Evolutionary conservation across 37 sponge, comb jelly and placozoan species (phyloP).

Genomic region (Amphimedon queenslandica): DNA sequence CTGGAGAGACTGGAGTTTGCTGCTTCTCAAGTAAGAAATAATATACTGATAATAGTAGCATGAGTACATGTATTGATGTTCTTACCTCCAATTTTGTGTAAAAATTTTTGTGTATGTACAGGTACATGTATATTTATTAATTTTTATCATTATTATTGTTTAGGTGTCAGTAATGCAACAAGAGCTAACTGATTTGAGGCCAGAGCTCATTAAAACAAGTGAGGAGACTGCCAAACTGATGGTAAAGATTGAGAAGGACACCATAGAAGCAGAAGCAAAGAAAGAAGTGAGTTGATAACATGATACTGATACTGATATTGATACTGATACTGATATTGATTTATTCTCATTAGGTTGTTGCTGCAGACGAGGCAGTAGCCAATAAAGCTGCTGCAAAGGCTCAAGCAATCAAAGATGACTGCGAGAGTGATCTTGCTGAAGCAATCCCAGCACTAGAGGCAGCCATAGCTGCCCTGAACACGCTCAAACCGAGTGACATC

Average conservation of each 20-base stretch:
- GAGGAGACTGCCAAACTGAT: conserved; percentile 91
- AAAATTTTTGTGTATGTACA: background rate
- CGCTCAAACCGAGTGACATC: conserved; percentile 96
- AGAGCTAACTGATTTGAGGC: conserved; percentile 87
- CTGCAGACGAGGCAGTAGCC: conserved; percentile 96
- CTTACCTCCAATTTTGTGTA: no score
- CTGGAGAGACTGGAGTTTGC: conserved; percentile 95
- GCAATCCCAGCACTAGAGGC: conserved; percentile 97
- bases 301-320: no score
- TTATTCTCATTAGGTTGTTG: conserved; percentile 73
- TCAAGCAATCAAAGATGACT: conserved; percentile 95
- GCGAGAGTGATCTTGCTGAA: conserved; percentile 95
- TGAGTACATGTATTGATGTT: background rate
- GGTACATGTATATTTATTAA: background rate
- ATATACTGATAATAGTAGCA: background rate
- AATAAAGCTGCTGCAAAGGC: conserved; percentile 91
- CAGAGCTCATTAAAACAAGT: conserved; percentile 92
- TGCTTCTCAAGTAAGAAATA: conserved; percentile 74
- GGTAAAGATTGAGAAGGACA: conserved; percentile 98
- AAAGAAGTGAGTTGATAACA: conserved; percentile 78
- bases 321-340: no score
- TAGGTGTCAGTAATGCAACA: conserved; percentile 96
- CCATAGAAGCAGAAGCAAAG: conserved; percentile 97
- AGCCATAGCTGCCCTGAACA: conserved; percentile 94
- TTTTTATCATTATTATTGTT: background rate